Evolutionary conservation across 2,888 invertebrate genomes (phyloP), one percentile per base, ranked within the genome.

Genomic region (Hydriomena furcata): DNA sequence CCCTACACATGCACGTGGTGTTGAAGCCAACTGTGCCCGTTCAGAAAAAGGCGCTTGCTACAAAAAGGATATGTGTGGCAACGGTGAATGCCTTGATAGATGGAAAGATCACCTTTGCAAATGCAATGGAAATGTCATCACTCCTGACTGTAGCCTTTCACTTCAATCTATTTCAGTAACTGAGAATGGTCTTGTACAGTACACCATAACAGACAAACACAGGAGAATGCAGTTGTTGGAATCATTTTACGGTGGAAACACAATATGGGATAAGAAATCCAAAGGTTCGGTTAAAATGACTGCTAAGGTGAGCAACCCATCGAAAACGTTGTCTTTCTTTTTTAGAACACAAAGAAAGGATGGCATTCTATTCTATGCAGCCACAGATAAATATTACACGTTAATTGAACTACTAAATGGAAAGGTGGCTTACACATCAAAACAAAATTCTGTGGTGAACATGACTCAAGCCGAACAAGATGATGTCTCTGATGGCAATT

Each of bases 321-420:
- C 93, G 0, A 97, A 97, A 79, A 93, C 92, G 2, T 83, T 98
- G 11, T 94, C 96, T 43, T 87, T 98, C 43, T 92, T 94, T 62
- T 97, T 98, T 76, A 92, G 96, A 65, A 98, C 98, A 0, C 92
- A 94, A 10, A 93, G 93, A 71, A 90, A 92, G 31, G 93, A 95
- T 68, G 98, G 97, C 1, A 87, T 97, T 21, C 83, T 99, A n/a
- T 91, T 98, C 63, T 96, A 95, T 74, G 94, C 97, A 1, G 95
- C 96, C 0, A 97, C 96, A 25, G 96, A 96, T 69, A 95, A 95
- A 73, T 96, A 97, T 78, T 97, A 94, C 71, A 97, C 97, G 1
- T 92, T 95, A 1, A 91, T 98, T 49, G 95, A 97, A 85, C 78
- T 98, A 12, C 85, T 93, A 30, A 92, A 93, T 55, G 97, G 97